Evolutionary conservation across 2,888 invertebrate genomes (phyloP), one percentile per base, ranked within the genome.

Genomic region (Melanotus villosus): DNA sequence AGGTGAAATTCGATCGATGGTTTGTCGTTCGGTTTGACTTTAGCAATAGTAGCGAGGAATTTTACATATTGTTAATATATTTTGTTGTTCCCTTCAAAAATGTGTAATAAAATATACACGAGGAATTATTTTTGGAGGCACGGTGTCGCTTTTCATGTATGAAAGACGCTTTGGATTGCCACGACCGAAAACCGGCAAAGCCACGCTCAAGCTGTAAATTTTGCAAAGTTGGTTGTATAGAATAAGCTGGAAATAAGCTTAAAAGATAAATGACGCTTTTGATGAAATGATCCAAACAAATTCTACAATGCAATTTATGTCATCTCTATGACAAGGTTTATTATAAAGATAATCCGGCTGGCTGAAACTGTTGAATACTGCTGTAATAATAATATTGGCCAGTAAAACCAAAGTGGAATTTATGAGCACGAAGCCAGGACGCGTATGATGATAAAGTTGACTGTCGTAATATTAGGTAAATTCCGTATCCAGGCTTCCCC

Each of bases 401-500:
- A 62, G 70, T 65, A 67, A 68, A 71, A 75, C 74, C 74, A 74
- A 76, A 76, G 73, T 72, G 71, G 69, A 76, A 77, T 77, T 77
- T 77, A 77, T 75, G 75, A 69, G 73, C 70, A 68, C 72, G 73
- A 74, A 75, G 71, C 69, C 21, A 60, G 70, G 63, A 70, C 68
- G 72, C 73, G 72, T 74, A 75, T 75, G 74, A 76, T 75, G 75
- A 76, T 76, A 75, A 75, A 76, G 74, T 73, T 73, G 75, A 75
- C 75, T 71, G 73, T 68, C 66, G 65, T 71, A 71, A 75, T 74
- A 74, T 74, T 74, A 75, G 75, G 74, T 73, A 74, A 74, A 75
- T 75, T 73, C 70, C 58, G 56, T 26, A 45, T 45, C 45, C 45
- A 45, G 19, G 34, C 52, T 45, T 43, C 56, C 60, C 57, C 26